phyloP scores from a whole-genome alignment of 2,888 invertebrate genomes.

The Ectemnius continuus region DNA sequence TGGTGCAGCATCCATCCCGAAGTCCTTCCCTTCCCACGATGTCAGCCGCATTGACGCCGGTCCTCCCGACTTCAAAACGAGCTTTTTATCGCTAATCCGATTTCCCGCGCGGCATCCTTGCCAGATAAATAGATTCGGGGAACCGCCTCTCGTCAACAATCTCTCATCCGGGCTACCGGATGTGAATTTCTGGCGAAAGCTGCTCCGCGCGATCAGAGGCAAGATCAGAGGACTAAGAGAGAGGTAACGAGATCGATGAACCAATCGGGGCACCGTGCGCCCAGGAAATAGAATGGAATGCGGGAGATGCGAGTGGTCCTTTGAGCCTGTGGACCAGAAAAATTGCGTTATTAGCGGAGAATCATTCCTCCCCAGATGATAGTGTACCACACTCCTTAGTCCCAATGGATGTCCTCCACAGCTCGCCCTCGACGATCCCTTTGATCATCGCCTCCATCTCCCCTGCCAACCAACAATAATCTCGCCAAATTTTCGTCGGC shows the following conservation, averaged over 20 bases:
- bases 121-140: slow-evolving; percentile 48
- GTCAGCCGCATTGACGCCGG: slow-evolving; percentile 27
- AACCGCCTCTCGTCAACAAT: slow-evolving; percentile 10
- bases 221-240: slow-evolving; percentile 10
- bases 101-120: slow-evolving; percentile 46
- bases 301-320: slow-evolving; percentile 31
- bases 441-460: no score
- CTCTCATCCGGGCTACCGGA: slow-evolving; percentile 6
- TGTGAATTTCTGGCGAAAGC: slow-evolving; percentile 8
- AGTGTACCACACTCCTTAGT: background rate
- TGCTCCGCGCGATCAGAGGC: slow-evolving; percentile 30
- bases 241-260: slow-evolving; percentile 43
- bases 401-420: no score
- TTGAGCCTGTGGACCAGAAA: slow-evolving; percentile 38
- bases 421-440: no score
- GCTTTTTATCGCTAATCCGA: slow-evolving; percentile 59
- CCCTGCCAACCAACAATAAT: no score
- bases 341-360: slow-evolving; percentile 39
- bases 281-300: slow-evolving; percentile 18
- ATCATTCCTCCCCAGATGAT: slow-evolving; percentile 18
- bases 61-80: slow-evolving; percentile 46
- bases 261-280: slow-evolving; percentile 35
- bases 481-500: no score
- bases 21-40: slow-evolving; percentile 25
- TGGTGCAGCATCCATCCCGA: background rate